Evolutionary conservation across 2,888 invertebrate species (phyloP).

Genomic region (Euzophera pinguis): DNA sequence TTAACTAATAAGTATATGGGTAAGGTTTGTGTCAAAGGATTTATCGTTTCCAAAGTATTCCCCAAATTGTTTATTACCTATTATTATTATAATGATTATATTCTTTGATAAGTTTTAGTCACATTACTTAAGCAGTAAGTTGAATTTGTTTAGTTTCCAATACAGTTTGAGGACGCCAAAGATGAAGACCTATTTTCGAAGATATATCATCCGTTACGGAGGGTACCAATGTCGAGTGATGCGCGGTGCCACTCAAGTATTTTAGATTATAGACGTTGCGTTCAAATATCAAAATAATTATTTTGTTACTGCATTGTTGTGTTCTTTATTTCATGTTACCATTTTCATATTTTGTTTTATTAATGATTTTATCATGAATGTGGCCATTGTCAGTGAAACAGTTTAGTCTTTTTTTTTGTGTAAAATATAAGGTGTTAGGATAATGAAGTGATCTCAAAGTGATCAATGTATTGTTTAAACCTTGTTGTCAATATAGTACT

Average conservation of each 20-base stretch:
- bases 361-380: slow-evolving; percentile 47
- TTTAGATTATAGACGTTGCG: slow-evolving; percentile 37
- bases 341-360: slow-evolving; percentile 46
- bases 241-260: slow-evolving; percentile 35
- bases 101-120: slow-evolving; percentile 69
- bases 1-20: slow-evolving; percentile 73
- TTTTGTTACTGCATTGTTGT: slow-evolving; percentile 48
- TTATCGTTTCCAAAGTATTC: slow-evolving; percentile 80
- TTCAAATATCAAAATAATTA: slow-evolving; percentile 34
- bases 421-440: slow-evolving; percentile 64
- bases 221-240: slow-evolving; percentile 16
- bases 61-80: slow-evolving; percentile 71
- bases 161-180: slow-evolving; percentile 62
- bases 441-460: slow-evolving; percentile 75
- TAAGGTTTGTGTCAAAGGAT: slow-evolving; percentile 80
- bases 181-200: slow-evolving; percentile 35
- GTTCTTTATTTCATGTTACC: slow-evolving; percentile 65
- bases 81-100: slow-evolving; percentile 43
- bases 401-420: slow-evolving; percentile 29
- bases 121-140: slow-evolving; percentile 63
- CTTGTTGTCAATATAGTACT: slow-evolving; percentile 72
- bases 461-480: slow-evolving; percentile 77
- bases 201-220: slow-evolving; percentile 14
- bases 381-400: slow-evolving; percentile 66
- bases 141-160: slow-evolving; percentile 53